Percentiles rank a stretch among this genome's conserved stretches.
These are phyloP conservation scores for Coboldia fuscipes DNA, from an alignment of 1,140 invertebrate genomes.

Conservation along the genomic window DNA sequence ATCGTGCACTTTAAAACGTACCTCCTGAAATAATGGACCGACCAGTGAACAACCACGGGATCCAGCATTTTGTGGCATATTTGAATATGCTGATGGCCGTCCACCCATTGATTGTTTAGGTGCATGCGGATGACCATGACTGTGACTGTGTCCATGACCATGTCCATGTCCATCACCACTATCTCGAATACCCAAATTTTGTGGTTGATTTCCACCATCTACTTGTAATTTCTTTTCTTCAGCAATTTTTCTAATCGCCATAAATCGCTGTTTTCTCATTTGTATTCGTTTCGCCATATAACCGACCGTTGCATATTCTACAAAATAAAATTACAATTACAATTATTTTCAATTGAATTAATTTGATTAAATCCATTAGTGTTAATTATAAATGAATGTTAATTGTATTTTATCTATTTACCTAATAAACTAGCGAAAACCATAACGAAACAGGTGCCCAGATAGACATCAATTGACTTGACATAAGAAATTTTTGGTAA, in stretches of 20 bases:
- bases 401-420: slow-evolving; percentile 27
- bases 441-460: slow-evolving; percentile 96
- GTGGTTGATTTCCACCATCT: slow-evolving; percentile 39
- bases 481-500: slow-evolving; percentile 97
- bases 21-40: slow-evolving; percentile 68
- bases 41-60: slow-evolving; percentile 39
- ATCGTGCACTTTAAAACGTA: slow-evolving; percentile 83
- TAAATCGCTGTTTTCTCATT: slow-evolving; percentile 78
- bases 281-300: slow-evolving; percentile 91
- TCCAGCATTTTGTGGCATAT: slow-evolving; percentile 23
- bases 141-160: slow-evolving; percentile 22
- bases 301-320: slow-evolving; percentile 86
- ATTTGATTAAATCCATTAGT: not conserved
- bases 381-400: slow-evolving; percentile 3
- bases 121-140: slow-evolving; percentile 22
- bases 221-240: slow-evolving; percentile 67
- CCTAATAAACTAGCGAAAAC: slow-evolving; percentile 85
- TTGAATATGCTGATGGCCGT: slow-evolving; percentile 22
- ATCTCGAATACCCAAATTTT: slow-evolving; percentile 21
- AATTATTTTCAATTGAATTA: not conserved
- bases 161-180: slow-evolving; percentile 25
- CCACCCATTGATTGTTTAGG: slow-evolving; percentile 24
- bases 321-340: slow-evolving; percentile 1
- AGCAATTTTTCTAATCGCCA: slow-evolving; percentile 71
- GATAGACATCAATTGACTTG: slow-evolving; percentile 94